Evolutionary conservation across 2,888 invertebrate species (phyloP).

Genomic region (Augiades crinisus): DNA sequence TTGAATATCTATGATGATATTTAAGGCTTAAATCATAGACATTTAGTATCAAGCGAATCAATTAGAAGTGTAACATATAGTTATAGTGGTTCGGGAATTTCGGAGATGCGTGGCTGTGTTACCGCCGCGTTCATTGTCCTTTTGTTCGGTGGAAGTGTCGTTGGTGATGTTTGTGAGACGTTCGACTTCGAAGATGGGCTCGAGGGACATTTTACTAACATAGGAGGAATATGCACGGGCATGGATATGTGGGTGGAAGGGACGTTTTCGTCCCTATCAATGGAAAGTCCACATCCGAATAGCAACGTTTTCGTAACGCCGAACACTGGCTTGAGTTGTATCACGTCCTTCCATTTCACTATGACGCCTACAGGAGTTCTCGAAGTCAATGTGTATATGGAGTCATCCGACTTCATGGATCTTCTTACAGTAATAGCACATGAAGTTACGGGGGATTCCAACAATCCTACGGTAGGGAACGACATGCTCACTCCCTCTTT

Average conservation of each 20-base stretch:
- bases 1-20: conserved; percentile 36
- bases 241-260: conserved; percentile 40
- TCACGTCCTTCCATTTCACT: conserved; percentile 37
- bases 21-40: conserved; percentile 31
- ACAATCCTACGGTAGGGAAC: conserved; percentile 34
- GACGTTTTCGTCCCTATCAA: conserved; percentile 33
- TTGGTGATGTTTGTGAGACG: conserved; percentile 44
- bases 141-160: conserved; percentile 32
- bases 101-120: conserved; percentile 25
- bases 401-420: conserved; percentile 34
- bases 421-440: conserved; percentile 43
- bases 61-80: conserved; percentile 32
- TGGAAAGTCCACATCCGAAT: conserved; percentile 36
- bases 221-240: conserved; percentile 35
- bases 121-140: conserved; percentile 15
- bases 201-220: conserved; percentile 39
- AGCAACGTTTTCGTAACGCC: conserved; percentile 44
- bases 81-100: conserved; percentile 10
- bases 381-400: conserved; percentile 48
- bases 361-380: conserved; percentile 44
- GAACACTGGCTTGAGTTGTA: conserved; percentile 33
- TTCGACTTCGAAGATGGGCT: conserved; percentile 48
- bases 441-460: conserved; percentile 34
- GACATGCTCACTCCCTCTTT: conserved; percentile 24
- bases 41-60: conserved; percentile 34